Evolutionary conservation across 2,888 invertebrate genomes (phyloP).

Genomic region (Philhelius pedissequus): DNA sequence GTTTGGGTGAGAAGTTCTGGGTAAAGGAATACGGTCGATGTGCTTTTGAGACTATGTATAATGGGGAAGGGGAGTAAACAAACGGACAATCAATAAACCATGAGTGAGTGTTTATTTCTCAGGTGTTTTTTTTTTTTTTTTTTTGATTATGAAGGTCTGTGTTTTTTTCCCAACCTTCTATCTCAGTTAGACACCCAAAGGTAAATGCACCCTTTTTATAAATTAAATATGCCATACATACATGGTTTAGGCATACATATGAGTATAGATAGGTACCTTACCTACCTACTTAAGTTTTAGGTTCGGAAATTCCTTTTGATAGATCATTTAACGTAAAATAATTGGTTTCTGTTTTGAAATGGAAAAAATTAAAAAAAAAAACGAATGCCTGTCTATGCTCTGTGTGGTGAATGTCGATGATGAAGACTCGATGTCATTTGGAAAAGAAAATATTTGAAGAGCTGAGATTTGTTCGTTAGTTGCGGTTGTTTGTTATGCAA

Average conservation of each 20-base stretch:
- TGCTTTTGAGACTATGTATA: not conserved
- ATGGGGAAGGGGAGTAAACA: slow-evolving; percentile 42
- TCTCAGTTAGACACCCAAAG: slow-evolving; percentile 14
- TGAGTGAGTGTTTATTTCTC: slow-evolving; percentile 59
- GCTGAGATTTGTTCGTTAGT: not conserved
- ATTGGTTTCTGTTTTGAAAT: slow-evolving; percentile 49
- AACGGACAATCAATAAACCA: slow-evolving; percentile 59
- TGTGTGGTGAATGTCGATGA: not conserved
- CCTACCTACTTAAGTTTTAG: too few relatives aligned
- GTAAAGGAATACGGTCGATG: not conserved
- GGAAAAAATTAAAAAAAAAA: not conserved
- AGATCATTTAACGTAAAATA: slow-evolving; percentile 56
- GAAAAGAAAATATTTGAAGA: slow-evolving; percentile 16
- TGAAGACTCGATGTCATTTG: not conserved
- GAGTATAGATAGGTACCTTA: too few relatives aligned
- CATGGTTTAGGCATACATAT: not conserved
- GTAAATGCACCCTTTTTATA: slow-evolving; percentile 54
- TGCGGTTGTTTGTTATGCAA: slow-evolving; percentile 1
- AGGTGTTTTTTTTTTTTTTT: too few relatives aligned
- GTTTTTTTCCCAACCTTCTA: not conserved
- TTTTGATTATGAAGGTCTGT: slow-evolving; percentile 1
- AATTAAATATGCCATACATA: slow-evolving; percentile 34
- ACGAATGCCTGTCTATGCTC: not conserved
- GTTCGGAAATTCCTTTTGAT: slow-evolving; percentile 38
- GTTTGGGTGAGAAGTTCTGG: not conserved